Evolutionary conservation across 2,113 vertebrate genomes (phyloP).

Genomic region (Thymallus thymallus): DNA sequence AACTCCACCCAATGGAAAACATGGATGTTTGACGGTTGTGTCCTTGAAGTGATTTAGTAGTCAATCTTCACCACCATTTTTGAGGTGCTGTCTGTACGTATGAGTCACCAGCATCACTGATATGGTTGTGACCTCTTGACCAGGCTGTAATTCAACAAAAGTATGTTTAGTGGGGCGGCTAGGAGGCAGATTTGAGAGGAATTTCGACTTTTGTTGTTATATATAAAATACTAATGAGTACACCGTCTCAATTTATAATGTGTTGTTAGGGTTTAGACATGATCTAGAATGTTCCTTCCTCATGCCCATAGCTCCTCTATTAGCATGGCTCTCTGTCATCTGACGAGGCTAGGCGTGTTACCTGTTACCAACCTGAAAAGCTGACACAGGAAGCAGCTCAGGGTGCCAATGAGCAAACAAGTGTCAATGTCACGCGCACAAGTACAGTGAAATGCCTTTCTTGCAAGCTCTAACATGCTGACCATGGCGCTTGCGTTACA

Average conservation of each 20-base stretch:
- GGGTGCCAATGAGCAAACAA: constrained; percentile 13
- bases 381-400: constrained; percentile 26
- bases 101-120: not conserved
- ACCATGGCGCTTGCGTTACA: no score
- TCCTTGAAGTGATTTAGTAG: not conserved
- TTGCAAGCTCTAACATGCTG: no score
- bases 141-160: not conserved
- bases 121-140: not conserved
- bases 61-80: not conserved
- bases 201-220: no score
- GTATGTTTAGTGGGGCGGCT: no score
- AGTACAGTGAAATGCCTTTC: no score
- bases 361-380: constrained; percentile 42
- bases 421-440: no score
- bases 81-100: not conserved
- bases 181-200: no score
- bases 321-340: constrained; percentile 40
- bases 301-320: constrained; percentile 2
- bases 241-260: not conserved
- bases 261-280: no score
- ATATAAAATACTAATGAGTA: no score
- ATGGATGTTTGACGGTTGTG: not conserved
- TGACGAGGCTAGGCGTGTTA: constrained; percentile 50
- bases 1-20: not conserved
- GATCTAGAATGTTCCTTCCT: constrained; percentile 24